phyloP scores from a whole-genome alignment of 2,113 vertebrate genomes.

The Thinocorus orbignyianus region DNA sequence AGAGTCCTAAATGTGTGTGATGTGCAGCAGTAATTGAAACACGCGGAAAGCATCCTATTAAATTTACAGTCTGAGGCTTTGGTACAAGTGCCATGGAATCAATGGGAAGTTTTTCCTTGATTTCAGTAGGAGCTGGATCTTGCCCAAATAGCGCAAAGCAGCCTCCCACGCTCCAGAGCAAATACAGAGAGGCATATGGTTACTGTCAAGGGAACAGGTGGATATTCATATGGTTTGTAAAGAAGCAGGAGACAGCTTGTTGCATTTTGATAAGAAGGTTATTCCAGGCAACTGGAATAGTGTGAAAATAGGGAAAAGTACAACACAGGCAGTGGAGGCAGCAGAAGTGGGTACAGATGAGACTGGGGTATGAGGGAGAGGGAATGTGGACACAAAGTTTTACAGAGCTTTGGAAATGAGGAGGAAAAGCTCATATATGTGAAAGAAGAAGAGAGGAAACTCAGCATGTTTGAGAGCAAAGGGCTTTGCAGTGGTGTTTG shows the following conservation, averaged over 20 bases:
- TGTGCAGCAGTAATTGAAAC: not conserved
- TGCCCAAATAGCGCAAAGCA: not conserved
- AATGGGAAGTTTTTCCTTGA: not conserved
- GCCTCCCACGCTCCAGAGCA: not conserved
- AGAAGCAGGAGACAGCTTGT: constrained; percentile 23
- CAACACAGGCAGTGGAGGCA: not conserved
- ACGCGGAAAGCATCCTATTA: not conserved
- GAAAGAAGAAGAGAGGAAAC: not conserved
- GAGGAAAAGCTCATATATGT: not conserved
- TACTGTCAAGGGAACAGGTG: constrained; percentile 57
- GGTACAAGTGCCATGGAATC: not conserved
- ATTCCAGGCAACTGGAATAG: constrained; percentile 5
- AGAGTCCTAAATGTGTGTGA: not conserved
- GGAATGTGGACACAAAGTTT: not conserved
- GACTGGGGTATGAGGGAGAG: not conserved
- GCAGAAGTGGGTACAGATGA: not conserved
- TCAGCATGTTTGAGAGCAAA: not conserved
- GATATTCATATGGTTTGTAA: constrained; percentile 20
- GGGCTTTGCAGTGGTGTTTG: not conserved
- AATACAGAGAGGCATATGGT: constrained; percentile 49
- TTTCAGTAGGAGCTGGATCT: constrained; percentile 49
- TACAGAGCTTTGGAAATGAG: not conserved
- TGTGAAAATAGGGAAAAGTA: not conserved
- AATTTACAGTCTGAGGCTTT: not conserved
- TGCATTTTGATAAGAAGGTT: constrained; percentile 26